Evolutionary conservation across 1,140 invertebrate genomes (phyloP).

Genomic region (Nixonia krombeini): DNA sequence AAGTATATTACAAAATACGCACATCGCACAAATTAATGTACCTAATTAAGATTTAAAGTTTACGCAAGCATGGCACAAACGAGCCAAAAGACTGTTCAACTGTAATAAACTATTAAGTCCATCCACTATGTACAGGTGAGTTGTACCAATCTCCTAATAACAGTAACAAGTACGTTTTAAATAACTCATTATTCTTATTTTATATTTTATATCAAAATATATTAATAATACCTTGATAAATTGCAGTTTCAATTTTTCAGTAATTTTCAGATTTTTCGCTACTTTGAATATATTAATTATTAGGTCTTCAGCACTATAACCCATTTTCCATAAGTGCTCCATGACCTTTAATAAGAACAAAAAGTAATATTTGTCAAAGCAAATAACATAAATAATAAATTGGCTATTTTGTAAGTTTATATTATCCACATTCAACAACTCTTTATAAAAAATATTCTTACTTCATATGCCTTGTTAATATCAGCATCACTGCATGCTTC

Average conservation of each 20-base stretch:
- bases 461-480: slow-evolving; percentile 90
- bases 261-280: slow-evolving; percentile 86
- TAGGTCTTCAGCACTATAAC: slow-evolving; percentile 97
- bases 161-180: slow-evolving; percentile 11
- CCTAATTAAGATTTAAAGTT: not conserved
- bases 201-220: no score
- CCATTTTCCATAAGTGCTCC: slow-evolving; percentile 90
- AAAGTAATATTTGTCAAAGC: not conserved
- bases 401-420: no score
- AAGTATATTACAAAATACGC: no score
- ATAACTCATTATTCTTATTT: no score
- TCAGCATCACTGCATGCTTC: slow-evolving; percentile 86
- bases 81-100: slow-evolving; percentile 88
- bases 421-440: no score
- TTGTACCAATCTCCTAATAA: slow-evolving; percentile 90
- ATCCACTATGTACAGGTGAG: slow-evolving; percentile 92
- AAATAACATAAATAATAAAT: not conserved
- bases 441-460: no score
- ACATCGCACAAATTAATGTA: no score
- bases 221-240: slow-evolving; percentile 86
- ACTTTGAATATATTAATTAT: slow-evolving; percentile 96
- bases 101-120: slow-evolving; percentile 91
- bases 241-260: slow-evolving; percentile 87
- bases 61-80: slow-evolving; percentile 77
- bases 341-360: slow-evolving; percentile 76